Evolutionary conservation across 2,797 vertebrate species (phyloP), one percentile per base, ranked within the genome.

Genomic region (Potorous gilbertii): DNA sequence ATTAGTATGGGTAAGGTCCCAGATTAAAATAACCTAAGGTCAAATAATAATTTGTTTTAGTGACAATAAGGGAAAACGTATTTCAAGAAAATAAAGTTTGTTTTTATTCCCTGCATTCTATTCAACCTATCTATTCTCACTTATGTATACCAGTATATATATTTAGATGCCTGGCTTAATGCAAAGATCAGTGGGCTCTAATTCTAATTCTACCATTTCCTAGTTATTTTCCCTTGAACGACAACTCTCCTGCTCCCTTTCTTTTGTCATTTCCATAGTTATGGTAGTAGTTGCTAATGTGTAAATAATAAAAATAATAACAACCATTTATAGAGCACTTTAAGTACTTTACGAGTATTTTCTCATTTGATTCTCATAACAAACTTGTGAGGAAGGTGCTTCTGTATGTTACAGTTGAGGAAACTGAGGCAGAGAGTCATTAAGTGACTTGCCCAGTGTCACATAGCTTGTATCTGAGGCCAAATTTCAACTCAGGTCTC

Each of bases 21-120:
- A 97, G 96, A 98, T 97, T 95, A 98, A 98, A 98, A 97, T 96
- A 97, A 90, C 94, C 90, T 96, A 91, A 96, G 97, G 95, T 9
- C 97, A 93, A 95, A 95, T 97, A 95, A 95, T 97, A 97, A 93
- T 96, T 94, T 95, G 93, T 94, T 97, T 94, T 96, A 94, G 93
- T 96, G 91, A 31, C 40, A 91, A 87, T 87, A 97, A 93, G 90
- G 92, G 31, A 92, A 92, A 95, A 29, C 21, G 34, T 66, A 93
- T 59, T 93, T 14, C 62, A 92, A 96, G 74, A 94, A 93, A 95
- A 92, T 90, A 31, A 95, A 94, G 55, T 94, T 96, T 81, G 87
- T 92, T 92, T 96, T 90, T 56, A 90, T 87, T 87, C 74, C 54
- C 50, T 74, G 31, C 9, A 59, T 92, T 91, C 74, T 66, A 54